Percentiles rank a stretch among this genome's conserved stretches.
Conservation (phyloP, 2,113 vertebrate genomes). For the Nyctereutes procyonoides region DNA sequence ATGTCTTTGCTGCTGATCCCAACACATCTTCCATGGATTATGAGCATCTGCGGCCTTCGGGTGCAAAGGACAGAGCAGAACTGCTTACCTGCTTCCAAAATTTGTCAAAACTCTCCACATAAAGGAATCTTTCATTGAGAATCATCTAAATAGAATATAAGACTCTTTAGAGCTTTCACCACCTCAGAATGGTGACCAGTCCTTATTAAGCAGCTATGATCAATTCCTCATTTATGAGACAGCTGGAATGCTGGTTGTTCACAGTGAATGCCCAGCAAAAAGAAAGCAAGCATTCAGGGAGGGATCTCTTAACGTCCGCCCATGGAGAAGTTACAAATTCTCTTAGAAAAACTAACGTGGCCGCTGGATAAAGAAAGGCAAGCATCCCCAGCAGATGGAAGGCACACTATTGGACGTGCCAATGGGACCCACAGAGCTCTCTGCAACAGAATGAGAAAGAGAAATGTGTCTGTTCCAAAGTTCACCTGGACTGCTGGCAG, state of each 20-base stretch:
- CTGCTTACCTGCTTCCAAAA: conserved; percentile 92
- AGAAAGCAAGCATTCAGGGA: conserved; percentile 92
- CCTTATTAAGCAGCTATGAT: conserved; percentile 92
- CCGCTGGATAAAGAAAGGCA: conserved; percentile 91
- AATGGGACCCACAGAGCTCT: conserved; percentile 95
- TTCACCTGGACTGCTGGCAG: conserved; percentile 92
- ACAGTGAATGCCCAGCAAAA: conserved; percentile 91
- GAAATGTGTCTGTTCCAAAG: conserved; percentile 92
- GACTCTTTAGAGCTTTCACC: conserved; percentile 92
- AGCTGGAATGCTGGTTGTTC: conserved; percentile 92
- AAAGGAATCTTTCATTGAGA: conserved; percentile 93
- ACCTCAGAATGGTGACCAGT: conserved; percentile 92
- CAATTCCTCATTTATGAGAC: conserved; percentile 96
- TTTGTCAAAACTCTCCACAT: conserved; percentile 93
- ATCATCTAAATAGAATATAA: conserved; percentile 92
- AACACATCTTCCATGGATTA: conserved; percentile 92
- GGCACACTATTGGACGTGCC: conserved; percentile 88
- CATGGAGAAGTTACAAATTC: conserved; percentile 91
- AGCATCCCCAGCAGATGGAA: conserved; percentile 84
- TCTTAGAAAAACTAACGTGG: conserved; percentile 88
- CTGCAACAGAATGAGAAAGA: conserved; percentile 84
- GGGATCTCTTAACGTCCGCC: conserved; percentile 90
- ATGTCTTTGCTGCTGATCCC: conserved; percentile 94
- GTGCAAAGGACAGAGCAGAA: conserved; percentile 89
- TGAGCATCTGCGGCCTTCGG: conserved; percentile 92